A percentile compares a stretch with the other conserved stretches of the same genome.
phyloP scores from a whole-genome alignment of 1,140 invertebrate species.

The Aphis gossypii region DNA sequence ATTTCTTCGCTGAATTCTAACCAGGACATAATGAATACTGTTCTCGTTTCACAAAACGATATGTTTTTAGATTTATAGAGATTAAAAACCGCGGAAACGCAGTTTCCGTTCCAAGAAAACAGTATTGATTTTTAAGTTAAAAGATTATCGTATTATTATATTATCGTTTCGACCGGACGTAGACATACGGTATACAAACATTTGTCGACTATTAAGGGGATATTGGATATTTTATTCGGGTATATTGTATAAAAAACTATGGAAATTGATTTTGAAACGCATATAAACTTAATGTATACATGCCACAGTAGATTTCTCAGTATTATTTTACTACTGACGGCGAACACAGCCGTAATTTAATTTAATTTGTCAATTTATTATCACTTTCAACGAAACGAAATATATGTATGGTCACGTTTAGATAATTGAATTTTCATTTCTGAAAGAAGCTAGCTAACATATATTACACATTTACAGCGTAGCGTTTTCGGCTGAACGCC shows the following conservation, averaged over 20 bases:
- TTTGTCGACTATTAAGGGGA: background rate
- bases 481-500: background rate
- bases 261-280: background rate
- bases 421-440: background rate
- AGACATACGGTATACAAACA: background rate
- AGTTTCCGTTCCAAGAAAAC: background rate
- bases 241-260: background rate
- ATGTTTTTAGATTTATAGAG: background rate
- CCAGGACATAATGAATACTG: background rate
- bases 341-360: background rate
- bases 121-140: background rate
- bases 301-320: background rate
- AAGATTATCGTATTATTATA: background rate
- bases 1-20: background rate
- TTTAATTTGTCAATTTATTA: slow-evolving; percentile 16
- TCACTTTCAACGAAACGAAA: background rate
- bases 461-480: background rate
- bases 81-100: background rate
- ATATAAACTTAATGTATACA: background rate
- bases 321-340: background rate
- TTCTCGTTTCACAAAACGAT: background rate
- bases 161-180: background rate
- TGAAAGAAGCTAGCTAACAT: background rate
- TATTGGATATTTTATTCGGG: background rate
- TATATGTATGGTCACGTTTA: background rate